Base-by-base conservation (phyloP, 1,140 invertebrate species). In the Nebria ingens region DNA sequence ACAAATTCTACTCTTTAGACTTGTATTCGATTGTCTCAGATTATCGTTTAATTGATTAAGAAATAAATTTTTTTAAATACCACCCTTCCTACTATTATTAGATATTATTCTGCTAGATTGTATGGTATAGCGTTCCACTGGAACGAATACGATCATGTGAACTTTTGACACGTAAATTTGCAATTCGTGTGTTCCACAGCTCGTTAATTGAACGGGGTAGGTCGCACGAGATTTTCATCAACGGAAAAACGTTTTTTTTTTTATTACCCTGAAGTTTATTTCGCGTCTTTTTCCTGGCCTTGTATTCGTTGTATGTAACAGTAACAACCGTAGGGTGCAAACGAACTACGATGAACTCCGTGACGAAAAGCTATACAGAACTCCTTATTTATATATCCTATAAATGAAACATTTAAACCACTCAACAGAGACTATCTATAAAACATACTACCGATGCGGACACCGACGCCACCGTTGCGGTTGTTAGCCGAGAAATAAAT, bases 361-460 rank as follows among this genome's bases (percentile, higher is more conserved):
- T 45, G 40, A 45, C 40, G 40, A 17, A 45, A 45, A 45, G 3
- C 40, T 17, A 45, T 17, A 17, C 40, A 34, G 40, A 29, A 29
- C 25, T 4, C 25, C 40, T 45, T n/a, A n/a, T 34, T 45, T 12
- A 45, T 12, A 12, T 4, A 17, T 17, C 17, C 15, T 17, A 12
- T 45, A 45, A 45, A 45, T 45, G 40, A 11, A 11, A 45, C 40
- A 45, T 45, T 45, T 45, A 45, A 45, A 45, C 6, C 40, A 45
- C 40, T 45, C 40, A 45, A 45, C 40, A 45, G 6, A 45, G 15
- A 45, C 40, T 17, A 45, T 45, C 40, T 45, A 45, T 45, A 17
- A 45, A 45, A 17, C 40, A 45, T 45, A 17, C 15, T 45, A n/a
- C 25, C 25, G 25, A 9, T n/a, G 25, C n/a, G 6, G 25, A 34